Conservation (phyloP, 2,113 vertebrate species). For the Bambusicola thoracicus region DNA sequence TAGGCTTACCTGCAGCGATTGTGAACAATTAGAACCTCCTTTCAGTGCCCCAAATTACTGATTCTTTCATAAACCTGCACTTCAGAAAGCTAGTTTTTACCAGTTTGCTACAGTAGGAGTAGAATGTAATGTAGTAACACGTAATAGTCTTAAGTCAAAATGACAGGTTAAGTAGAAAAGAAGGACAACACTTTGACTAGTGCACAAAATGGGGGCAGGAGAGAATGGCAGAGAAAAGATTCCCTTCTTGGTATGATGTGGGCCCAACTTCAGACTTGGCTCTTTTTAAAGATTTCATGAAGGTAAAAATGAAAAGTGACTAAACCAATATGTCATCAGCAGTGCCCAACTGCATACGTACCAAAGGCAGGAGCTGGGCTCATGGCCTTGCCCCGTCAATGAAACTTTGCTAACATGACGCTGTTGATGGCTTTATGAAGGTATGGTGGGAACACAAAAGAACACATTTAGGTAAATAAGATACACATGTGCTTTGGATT, state of each 20-base stretch:
- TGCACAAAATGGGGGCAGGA: fast-evolving
- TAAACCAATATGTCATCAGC: neutral
- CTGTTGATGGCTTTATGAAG: neutral
- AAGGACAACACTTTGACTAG: neutral
- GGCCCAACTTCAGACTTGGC: neutral
- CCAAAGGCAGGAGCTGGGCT: neutral
- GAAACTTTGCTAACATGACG: neutral
- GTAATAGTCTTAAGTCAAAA: too few relatives aligned
- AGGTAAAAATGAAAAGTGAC: neutral
- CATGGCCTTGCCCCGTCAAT: neutral
- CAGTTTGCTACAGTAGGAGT: neutral
- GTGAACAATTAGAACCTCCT: neutral
- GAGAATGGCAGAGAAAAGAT: neutral
- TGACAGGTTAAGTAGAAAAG: neutral
- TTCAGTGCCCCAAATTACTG: neutral
- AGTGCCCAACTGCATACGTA: fast-evolving
- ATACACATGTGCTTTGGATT: neutral
- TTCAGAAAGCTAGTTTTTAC: neutral
- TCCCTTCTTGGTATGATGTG: neutral
- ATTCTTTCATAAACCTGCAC: neutral
- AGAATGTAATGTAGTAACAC: neutral
- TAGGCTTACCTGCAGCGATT: neutral
- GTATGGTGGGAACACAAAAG: neutral
- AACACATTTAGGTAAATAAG: neutral
- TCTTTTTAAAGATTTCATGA: neutral